These are phyloP conservation scores for Istiophorus platypterus DNA, from an alignment of 2,113 vertebrate species.

Conservation along the genomic window DNA sequence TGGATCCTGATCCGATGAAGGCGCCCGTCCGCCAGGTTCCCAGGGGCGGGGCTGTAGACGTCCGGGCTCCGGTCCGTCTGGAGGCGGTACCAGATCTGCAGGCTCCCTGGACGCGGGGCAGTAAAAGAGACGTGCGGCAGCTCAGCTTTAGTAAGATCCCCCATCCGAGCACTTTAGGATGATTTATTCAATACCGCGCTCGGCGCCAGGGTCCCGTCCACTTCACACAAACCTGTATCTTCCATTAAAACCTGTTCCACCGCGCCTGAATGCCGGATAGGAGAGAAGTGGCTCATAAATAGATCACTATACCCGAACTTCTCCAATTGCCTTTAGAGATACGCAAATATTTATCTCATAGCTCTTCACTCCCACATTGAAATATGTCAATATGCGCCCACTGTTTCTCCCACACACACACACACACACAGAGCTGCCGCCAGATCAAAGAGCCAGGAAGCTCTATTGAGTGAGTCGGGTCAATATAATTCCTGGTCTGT, in stretches of 20 bases:
- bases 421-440: slow-evolving; percentile 13
- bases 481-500: slow-evolving; percentile 73
- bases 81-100: slow-evolving; percentile 94
- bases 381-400: slow-evolving; percentile 76
- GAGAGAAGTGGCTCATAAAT: no score
- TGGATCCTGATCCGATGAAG: slow-evolving; percentile 90
- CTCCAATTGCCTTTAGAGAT: slow-evolving; percentile 57
- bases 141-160: background rate
- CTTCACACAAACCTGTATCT: background rate
- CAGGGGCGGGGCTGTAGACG: slow-evolving; percentile 87
- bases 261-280: no score
- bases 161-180: background rate
- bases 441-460: slow-evolving; percentile 71
- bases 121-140: background rate
- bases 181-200: background rate
- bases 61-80: slow-evolving; percentile 86
- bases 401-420: slow-evolving; percentile 53
- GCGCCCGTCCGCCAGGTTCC: slow-evolving; percentile 90
- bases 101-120: slow-evolving; percentile 88
- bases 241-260: background rate
- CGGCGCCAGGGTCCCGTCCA: background rate
- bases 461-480: slow-evolving; percentile 72
- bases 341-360: slow-evolving; percentile 76
- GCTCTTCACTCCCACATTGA: slow-evolving; percentile 64
- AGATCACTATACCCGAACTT: slow-evolving; percentile 41